Evolutionary conservation across 2,113 vertebrate species (phyloP).

Genomic region (Forbesichthys agassizii): DNA sequence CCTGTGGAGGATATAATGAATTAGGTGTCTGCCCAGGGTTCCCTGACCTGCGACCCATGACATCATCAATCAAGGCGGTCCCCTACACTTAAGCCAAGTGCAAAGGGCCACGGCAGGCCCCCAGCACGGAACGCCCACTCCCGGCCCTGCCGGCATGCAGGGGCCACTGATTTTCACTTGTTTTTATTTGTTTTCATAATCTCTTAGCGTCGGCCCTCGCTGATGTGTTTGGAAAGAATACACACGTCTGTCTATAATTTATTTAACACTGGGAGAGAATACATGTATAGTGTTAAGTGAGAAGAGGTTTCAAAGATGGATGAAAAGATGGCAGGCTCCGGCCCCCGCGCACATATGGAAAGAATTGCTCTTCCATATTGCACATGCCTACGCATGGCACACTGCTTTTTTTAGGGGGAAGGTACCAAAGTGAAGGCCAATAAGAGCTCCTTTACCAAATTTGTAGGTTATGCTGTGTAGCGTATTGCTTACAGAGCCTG

Average conservation of each 20-base stretch:
- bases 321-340: conserved; percentile 45
- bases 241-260: conserved; percentile 77
- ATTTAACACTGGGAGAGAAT: conserved; percentile 66
- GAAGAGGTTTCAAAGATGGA: conserved; percentile 66
- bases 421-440: conserved; percentile 22
- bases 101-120: conserved; percentile 62
- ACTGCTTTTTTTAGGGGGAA: conserved; percentile 9
- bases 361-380: conserved; percentile 58
- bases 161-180: conserved; percentile 74
- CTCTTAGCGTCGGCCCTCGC: conserved; percentile 58
- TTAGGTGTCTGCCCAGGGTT: conserved; percentile 92
- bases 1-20: conserved; percentile 93
- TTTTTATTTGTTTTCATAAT: conserved; percentile 80
- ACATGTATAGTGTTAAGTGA: conserved; percentile 63
- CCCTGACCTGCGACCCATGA: conserved; percentile 84
- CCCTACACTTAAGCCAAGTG: conserved; percentile 80
- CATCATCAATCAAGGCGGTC: conserved; percentile 92
- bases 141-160: conserved; percentile 60
- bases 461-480: too few species aligned
- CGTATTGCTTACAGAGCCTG: not conserved
- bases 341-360: conserved; percentile 74
- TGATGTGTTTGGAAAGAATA: conserved; percentile 74
- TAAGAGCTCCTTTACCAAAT: too few species aligned
- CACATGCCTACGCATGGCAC: conserved; percentile 44
- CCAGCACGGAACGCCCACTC: conserved; percentile 74